phyloP scores from a whole-genome alignment of 2,888 invertebrate species.

The Chloromyia formosa region DNA sequence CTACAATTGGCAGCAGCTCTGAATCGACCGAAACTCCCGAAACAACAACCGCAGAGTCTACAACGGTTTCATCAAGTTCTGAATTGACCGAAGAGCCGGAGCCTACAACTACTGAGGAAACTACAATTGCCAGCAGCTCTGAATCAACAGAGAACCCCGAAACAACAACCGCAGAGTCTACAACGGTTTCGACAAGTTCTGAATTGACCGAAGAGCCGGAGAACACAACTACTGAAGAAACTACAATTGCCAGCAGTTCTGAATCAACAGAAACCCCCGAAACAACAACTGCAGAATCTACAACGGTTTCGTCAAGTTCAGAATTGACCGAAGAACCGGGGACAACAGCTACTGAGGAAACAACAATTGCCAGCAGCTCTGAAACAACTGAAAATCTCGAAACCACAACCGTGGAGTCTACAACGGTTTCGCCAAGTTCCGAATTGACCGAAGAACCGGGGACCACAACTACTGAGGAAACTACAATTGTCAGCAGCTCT shows the following conservation, averaged over 20 bases:
- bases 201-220: slow-evolving; percentile 3
- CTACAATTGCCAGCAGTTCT: background rate
- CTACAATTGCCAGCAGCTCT: no score
- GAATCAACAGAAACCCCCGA: background rate
- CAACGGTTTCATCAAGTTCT: background rate
- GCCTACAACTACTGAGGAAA: background rate
- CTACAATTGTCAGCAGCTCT: background rate
- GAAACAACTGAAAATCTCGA: background rate
- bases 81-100: background rate
- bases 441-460: background rate
- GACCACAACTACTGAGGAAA: background rate
- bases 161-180: background rate
- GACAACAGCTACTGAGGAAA: background rate
- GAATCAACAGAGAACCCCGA: background rate
- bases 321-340: background rate
- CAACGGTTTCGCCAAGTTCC: background rate
- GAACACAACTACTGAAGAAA: background rate
- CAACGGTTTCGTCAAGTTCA: no score
- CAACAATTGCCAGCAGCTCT: background rate
- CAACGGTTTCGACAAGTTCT: background rate
- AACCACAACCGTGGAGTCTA: background rate
- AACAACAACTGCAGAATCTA: background rate
- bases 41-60: background rate
- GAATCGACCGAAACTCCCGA: background rate
- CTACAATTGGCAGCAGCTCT: no score